phyloP scores from a whole-genome alignment of 2,113 vertebrate genomes.

The Oryzias woworae region DNA sequence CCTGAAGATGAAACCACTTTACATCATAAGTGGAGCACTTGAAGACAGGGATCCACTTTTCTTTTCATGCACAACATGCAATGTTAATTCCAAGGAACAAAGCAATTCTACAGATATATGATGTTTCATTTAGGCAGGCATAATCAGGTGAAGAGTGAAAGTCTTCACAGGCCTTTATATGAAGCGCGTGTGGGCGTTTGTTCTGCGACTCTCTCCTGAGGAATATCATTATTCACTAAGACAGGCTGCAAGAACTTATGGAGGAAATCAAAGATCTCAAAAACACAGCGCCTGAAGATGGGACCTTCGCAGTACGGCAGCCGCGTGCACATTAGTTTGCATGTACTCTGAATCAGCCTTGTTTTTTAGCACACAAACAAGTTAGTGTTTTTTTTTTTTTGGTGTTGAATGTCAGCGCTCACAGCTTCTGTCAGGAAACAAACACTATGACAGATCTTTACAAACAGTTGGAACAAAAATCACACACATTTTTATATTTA shows the following conservation, averaged over 20 bases:
- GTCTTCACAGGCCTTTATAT: slow-evolving; percentile 88
- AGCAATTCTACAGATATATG: slow-evolving; percentile 96
- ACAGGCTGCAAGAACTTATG: slow-evolving; percentile 87
- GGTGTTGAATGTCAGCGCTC: background rate
- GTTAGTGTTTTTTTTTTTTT: no score
- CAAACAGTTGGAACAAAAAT: no score
- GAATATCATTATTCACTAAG: slow-evolving; percentile 94
- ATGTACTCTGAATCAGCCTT: slow-evolving; percentile 63
- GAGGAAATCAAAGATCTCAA: slow-evolving; percentile 85
- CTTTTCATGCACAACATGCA: slow-evolving; percentile 91
- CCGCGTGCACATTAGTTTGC: slow-evolving; percentile 83
- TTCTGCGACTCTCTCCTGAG: slow-evolving; percentile 91
- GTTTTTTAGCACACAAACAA: no score
- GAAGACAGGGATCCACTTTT: slow-evolving; percentile 86
- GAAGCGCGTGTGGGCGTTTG: slow-evolving; percentile 90
- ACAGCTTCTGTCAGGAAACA: background rate
- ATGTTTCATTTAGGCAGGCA: slow-evolving; percentile 97
- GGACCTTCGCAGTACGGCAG: slow-evolving; percentile 73
- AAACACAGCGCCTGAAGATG: slow-evolving; percentile 82
- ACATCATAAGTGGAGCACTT: slow-evolving; percentile 81
- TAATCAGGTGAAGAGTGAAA: slow-evolving; percentile 89
- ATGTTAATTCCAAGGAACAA: slow-evolving; percentile 93
- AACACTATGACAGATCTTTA: background rate
- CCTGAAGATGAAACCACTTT: slow-evolving; percentile 81
- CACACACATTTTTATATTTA: no score